Base-by-base conservation (phyloP, 2,888 invertebrate species). In the Oscheius sp. region DNA sequence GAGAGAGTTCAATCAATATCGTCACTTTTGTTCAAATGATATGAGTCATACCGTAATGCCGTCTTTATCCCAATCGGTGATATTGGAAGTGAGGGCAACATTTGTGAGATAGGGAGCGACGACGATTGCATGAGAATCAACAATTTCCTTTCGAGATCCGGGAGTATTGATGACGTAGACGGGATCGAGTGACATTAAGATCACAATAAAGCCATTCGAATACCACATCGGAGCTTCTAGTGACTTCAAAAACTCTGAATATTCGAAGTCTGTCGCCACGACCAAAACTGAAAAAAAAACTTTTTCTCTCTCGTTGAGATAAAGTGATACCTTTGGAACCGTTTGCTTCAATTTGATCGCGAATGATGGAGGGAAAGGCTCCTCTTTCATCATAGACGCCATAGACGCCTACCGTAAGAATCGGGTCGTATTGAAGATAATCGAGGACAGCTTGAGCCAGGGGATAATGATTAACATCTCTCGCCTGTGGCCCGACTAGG, bases 381-480 rank as follows among this genome's bases (percentile, higher is more conserved):
- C 46, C 46, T 27, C 57, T 6, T 34, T 66, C 66, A n/a, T 64
- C 64, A 25, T 27, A 64, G 33, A 64, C 29, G 17, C 34, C 48
- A 33, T 48, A 64, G 23, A 34, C 34, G 6, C 31, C 25, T 15
- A 61, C 45, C 15, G 31, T 10, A 17, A 42, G n/a, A 15, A 42
- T 17, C 8, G 61, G 58, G 15, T 61, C 45, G 15, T n/a, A 6
- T 45, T 61, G 42, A n/a, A 68, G 39, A 42, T 68, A 68, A 34
- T 68, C 68, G 25, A 27, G 23, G 10, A 68, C 48, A 8, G 68
- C 68, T 31, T 61, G 58, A 3, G 68, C 68, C 31, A 68, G 37
- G 3, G 68, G 61, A 23, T 61, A 68, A 33, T 68, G 68, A 23
- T 68, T 34, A 8, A 12, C 15, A 29, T 37, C 50, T 29, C 68